phyloP scores from a whole-genome alignment of 2,888 invertebrate genomes.

The Cyaniris semiargus region DNA sequence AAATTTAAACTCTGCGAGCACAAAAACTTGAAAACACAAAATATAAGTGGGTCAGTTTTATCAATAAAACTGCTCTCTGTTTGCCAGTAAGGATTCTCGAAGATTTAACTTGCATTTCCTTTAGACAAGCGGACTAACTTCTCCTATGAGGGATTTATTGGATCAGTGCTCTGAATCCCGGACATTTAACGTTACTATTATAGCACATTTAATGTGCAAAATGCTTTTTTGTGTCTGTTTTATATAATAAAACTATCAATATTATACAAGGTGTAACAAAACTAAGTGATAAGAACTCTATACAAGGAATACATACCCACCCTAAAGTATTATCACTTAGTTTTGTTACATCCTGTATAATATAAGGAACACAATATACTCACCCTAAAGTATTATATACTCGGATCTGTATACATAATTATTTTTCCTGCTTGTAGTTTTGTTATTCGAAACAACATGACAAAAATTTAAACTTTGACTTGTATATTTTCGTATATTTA shows the following conservation, averaged over 20 bases:
- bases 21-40: conserved; percentile 6
- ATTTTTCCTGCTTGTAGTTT: too few species aligned
- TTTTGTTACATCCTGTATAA: too few species aligned
- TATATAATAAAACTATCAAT: too few species aligned
- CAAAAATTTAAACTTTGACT: not conserved
- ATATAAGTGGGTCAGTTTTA: conserved; percentile 19
- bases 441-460: too few species aligned
- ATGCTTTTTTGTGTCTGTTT: not conserved
- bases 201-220: not conserved
- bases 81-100: conserved; percentile 16
- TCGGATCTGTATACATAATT: too few species aligned
- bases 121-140: conserved; percentile 27
- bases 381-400: too few species aligned
- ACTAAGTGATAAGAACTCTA: too few species aligned
- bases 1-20: not conserved
- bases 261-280: too few species aligned
- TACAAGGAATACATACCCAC: too few species aligned
- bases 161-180: not conserved
- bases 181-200: not conserved
- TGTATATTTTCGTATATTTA: not conserved
- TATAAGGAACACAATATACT: too few species aligned
- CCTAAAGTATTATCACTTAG: too few species aligned
- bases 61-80: conserved; percentile 16
- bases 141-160: conserved; percentile 30
- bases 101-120: conserved; percentile 29